Evolutionary conservation across 2,797 vertebrate genomes (phyloP).

Genomic region (Halcyon chelicuti): DNA sequence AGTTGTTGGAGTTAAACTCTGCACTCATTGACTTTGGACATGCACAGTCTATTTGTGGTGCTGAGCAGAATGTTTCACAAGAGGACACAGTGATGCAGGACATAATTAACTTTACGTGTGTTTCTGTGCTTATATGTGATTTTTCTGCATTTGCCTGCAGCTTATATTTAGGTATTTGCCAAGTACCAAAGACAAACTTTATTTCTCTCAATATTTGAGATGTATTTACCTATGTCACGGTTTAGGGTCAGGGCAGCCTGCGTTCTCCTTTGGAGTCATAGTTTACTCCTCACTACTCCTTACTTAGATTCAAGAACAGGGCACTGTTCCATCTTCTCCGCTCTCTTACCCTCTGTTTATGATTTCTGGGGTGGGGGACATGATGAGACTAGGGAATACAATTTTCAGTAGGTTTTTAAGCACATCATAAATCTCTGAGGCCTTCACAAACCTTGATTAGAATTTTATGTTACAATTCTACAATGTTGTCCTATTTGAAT

Average conservation of each 20-base stretch:
- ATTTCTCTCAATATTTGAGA: background rate
- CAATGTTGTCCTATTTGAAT: background rate
- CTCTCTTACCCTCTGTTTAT: background rate
- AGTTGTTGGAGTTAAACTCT: background rate
- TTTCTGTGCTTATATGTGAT: background rate
- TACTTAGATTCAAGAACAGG: background rate
- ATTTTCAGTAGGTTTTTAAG: background rate
- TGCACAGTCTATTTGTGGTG: background rate
- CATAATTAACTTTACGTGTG: background rate
- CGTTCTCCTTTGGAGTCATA: background rate
- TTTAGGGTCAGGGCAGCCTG: no score
- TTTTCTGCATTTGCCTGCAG: background rate
- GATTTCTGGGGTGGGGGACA: background rate
- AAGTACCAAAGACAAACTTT: background rate
- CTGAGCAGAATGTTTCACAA: background rate
- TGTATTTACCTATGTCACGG: background rate
- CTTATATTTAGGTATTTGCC: background rate
- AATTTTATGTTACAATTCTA: background rate
- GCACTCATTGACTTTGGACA: background rate
- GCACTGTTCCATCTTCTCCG: background rate
- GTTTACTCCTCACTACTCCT: background rate
- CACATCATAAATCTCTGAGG: background rate
- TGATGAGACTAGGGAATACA: background rate
- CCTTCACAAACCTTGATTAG: background rate
- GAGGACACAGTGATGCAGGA: background rate